These are phyloP conservation scores for Neodiprion lecontei DNA, from an alignment of 1,140 invertebrate genomes.

Conservation along the genomic window DNA sequence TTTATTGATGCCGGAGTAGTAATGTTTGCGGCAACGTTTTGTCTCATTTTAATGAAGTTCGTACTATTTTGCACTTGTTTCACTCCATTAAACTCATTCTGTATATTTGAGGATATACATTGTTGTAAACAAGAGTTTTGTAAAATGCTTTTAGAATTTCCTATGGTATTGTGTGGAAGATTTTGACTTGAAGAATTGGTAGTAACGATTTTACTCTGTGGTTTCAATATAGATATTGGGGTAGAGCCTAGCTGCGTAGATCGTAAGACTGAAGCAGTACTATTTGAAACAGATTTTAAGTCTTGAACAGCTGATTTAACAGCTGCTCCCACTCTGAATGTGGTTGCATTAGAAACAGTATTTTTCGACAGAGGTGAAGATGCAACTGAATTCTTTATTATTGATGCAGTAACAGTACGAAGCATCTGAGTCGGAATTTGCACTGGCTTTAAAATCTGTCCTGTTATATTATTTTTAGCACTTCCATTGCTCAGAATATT, in stretches of 20 bases:
- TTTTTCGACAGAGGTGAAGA: slow-evolving; percentile 31
- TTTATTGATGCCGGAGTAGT: slow-evolving; percentile 29
- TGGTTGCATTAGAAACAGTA: slow-evolving; percentile 27
- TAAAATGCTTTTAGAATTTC: slow-evolving; percentile 15
- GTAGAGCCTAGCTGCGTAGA: slow-evolving; percentile 32
- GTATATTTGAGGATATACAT: background rate
- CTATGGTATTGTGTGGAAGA: slow-evolving; percentile 21
- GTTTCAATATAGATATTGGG: slow-evolving; percentile 51
- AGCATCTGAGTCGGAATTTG: slow-evolving; percentile 45
- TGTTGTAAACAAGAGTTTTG: slow-evolving; percentile 22
- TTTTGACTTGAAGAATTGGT: slow-evolving; percentile 31
- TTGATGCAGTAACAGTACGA: slow-evolving; percentile 28
- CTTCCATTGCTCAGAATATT: slow-evolving; percentile 34
- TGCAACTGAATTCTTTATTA: slow-evolving; percentile 28
- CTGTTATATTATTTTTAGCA: slow-evolving; percentile 24
- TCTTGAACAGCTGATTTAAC: slow-evolving; percentile 37
- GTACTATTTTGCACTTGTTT: slow-evolving; percentile 34
- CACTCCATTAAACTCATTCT: slow-evolving; percentile 24
- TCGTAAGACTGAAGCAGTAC: slow-evolving; percentile 34
- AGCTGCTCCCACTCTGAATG: slow-evolving; percentile 41
- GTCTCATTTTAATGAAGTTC: slow-evolving; percentile 18
- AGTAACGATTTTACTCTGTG: slow-evolving; percentile 37
- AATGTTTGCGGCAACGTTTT: slow-evolving; percentile 31
- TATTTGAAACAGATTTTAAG: slow-evolving; percentile 29
- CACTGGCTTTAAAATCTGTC: slow-evolving; percentile 40